These are phyloP conservation scores for Sterrhoptilus dennistouni DNA, from an alignment of 2,113 vertebrate genomes.

Conservation along the genomic window DNA sequence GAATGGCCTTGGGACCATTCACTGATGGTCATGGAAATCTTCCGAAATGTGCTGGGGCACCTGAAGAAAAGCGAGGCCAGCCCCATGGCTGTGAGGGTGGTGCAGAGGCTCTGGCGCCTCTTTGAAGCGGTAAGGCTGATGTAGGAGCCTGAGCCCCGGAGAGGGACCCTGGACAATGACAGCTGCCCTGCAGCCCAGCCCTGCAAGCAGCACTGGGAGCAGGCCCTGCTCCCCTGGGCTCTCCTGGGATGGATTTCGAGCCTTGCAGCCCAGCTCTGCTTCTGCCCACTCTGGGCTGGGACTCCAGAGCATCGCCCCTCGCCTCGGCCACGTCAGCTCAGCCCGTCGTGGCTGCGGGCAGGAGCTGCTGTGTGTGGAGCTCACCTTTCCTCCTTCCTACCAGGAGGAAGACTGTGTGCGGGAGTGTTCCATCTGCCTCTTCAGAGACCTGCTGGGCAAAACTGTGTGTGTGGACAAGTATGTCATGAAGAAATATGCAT, in stretches of 20 bases:
- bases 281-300: not conserved
- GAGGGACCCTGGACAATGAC: not conserved
- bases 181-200: not conserved
- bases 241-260: not conserved
- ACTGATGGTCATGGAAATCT: not conserved
- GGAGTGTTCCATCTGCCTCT: not conserved
- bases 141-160: not conserved
- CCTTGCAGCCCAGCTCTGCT: not conserved
- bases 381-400: not conserved
- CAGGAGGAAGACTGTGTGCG: not conserved
- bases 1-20: not conserved
- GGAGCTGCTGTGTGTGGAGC: rapidly evolving
- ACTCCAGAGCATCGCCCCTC: no score
- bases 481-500: no score
- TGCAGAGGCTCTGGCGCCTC: rapidly evolving
- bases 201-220: not conserved
- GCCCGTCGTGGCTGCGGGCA: rapidly evolving
- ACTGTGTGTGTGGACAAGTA: rapidly evolving
- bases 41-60: not conserved
- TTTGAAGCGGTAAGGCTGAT: not conserved
- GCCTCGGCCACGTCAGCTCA: not conserved
- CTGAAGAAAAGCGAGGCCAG: not conserved
- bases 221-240: not conserved
- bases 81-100: not conserved
- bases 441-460: not conserved